Evolutionary conservation across 2,797 vertebrate species (phyloP).

Genomic region (Corythornis leucogaster): DNA sequence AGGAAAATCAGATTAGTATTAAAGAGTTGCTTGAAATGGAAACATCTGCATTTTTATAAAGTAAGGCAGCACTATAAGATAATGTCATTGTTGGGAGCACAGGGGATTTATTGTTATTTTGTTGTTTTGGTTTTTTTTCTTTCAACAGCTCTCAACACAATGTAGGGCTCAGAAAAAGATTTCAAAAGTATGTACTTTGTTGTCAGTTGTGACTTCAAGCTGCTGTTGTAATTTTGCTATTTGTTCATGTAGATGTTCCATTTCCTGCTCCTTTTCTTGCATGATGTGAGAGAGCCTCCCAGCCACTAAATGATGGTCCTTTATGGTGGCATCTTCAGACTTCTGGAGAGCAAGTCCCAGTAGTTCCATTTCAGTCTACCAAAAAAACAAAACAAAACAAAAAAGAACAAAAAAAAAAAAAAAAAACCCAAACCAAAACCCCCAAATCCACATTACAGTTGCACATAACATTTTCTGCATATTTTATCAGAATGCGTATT

Average conservation of each 20-base stretch:
- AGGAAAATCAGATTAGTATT: background rate
- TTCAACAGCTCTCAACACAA: background rate
- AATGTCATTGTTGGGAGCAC: background rate
- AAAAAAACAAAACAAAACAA: background rate
- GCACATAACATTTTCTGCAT: background rate
- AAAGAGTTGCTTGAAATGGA: background rate
- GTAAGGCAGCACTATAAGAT: background rate
- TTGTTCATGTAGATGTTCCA: constrained; percentile 89
- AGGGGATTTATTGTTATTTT: rapidly evolving
- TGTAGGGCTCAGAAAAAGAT: background rate
- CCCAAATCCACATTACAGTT: background rate
- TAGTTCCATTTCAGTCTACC: constrained; percentile 79
- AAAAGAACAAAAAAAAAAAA: constrained; percentile 24
- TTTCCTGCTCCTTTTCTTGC: constrained; percentile 91
- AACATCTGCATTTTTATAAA: background rate
- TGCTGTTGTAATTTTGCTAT: constrained; percentile 87
- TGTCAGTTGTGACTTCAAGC: constrained; percentile 84
- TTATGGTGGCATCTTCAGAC: constrained; percentile 65
- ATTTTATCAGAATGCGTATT: background rate
- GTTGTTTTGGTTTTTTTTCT: background rate
- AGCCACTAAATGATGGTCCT: constrained; percentile 81
- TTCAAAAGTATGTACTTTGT: constrained; percentile 84
- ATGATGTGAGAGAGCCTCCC: constrained; percentile 88
- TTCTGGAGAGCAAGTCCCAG: constrained; percentile 70
- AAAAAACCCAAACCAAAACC: constrained; percentile 1